Base-by-base conservation (phyloP, 2,888 invertebrate genomes). In the Antheraea yamamai region DNA sequence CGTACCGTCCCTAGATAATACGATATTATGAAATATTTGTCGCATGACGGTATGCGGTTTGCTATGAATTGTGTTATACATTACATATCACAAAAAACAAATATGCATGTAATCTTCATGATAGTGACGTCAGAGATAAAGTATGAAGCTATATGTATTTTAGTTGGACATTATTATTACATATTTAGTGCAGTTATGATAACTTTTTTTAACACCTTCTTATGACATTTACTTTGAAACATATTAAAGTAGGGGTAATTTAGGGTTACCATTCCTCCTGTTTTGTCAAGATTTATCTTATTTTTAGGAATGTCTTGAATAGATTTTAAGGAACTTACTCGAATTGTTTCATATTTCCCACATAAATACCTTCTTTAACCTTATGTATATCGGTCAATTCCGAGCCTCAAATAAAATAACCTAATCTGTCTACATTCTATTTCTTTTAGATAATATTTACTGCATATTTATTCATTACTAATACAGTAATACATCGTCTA, bases 1-100 rank as follows among this genome's bases (percentile, higher is more conserved):
- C 70, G 39, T 39, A 39, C 35, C 70, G 20, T 39, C 39, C 18
- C 39, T 70, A 70, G 26, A 70, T 70, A 39, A 72, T 55, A 16
- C 26, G 14, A 35, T 52, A 23, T 71, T 35, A 52, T 35, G n/a
- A 78, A 75, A 79, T 79, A 80, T 76, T 77, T 76, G 64, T 68
- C 20, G 66, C 39, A 78, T 80, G 78, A 79, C 78, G 78, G 76
- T 70, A 80, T 55, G 72, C 51, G 4, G 74, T 64, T 73, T 78
- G 66, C 39, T 72, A 52, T 55, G 23, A 75, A 73, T 73, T 78
- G 72, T 68, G 68, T 52, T 71, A 72, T 61, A 47, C 26, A 64
- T 39, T 72, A 72, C 72, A 71, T 73, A 52, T 70, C 66, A 73
- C 23, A 70, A 64, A 66, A 73, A 39, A 73, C 61, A 61, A 61